Evolutionary conservation across 2,113 vertebrate species (phyloP), one percentile per base, ranked within the genome.

Genomic region (Microcebus lehilahytsara): DNA sequence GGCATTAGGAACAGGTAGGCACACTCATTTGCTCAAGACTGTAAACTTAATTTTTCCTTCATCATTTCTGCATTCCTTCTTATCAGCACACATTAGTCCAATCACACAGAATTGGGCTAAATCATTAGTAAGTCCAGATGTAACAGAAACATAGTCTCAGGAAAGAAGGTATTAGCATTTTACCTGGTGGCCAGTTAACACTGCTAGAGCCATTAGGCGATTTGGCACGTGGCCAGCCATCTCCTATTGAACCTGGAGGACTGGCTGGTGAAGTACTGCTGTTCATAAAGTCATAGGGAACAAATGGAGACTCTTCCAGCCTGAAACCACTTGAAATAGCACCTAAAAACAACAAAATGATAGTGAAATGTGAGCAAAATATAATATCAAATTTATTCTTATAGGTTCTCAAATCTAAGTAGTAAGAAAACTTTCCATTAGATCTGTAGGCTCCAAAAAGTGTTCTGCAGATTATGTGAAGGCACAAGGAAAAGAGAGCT

Each of bases 161-260:
- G 11, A 25, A 8, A 32, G 16, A 10, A n/a, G 27, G 25, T 0
- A 34, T 0, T 0, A 12, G 58, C 10, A 46, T 37, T 34, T 83
- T 94, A 99, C 99, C 99, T 99, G 99, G 99, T 37, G 99, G 99
- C 99, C 99, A 99, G 75, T 99, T 99, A 99, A 99, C 99, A 98
- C 99, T 99, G 98, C 99, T 99, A 98, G 99, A 99, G 99, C 99
- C 99, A 85, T 99, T 99, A 98, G 99, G 99, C 98, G 99, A 99
- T 99, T 99, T 99, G 99, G 99, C 99, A 99, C 99, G 99, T 98
- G 99, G 99, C 99, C 99, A 99, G 99, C 99, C 99, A 16, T 99
- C 99, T 78, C 99, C 99, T 98, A 99, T 99, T 19, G 99, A 99
- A 90, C 99, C 99, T 37, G 99, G 99, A 98, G 99, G 99, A 98